Conservation (phyloP, 2,113 vertebrate species). For the Brachyhypopomus occidentalis region DNA sequence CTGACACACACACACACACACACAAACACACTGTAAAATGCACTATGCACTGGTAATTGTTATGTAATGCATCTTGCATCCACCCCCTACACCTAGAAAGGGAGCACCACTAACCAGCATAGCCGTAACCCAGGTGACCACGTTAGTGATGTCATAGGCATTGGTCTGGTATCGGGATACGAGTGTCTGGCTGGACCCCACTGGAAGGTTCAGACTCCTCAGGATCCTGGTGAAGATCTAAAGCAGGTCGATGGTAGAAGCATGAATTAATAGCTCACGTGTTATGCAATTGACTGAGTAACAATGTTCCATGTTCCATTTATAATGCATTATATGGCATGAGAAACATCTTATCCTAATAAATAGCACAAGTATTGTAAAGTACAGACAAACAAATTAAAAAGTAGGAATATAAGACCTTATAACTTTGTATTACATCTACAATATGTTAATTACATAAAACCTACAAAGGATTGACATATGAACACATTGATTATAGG, state of each 20-base stretch:
- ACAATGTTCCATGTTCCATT: too few relatives aligned
- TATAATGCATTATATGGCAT: too few relatives aligned
- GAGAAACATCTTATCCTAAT: too few relatives aligned
- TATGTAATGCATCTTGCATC: background rate
- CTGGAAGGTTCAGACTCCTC: slow-evolving; percentile 94
- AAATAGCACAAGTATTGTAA: too few relatives aligned
- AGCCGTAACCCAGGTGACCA: slow-evolving; percentile 95
- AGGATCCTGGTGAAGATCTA: slow-evolving; percentile 96
- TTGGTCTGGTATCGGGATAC: slow-evolving; percentile 89
- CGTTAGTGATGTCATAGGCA: slow-evolving; percentile 92
- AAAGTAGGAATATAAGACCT: too few relatives aligned
- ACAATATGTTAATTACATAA: too few relatives aligned
- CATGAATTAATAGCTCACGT: too few relatives aligned
- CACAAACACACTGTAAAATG: slow-evolving; percentile 20
- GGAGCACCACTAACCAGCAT: slow-evolving; percentile 83
- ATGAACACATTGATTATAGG: too few relatives aligned
- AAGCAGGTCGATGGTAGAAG: slow-evolving; percentile 32
- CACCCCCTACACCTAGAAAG: background rate
- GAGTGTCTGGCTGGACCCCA: slow-evolving; percentile 92
- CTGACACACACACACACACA: slow-evolving; percentile 67
- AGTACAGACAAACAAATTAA: too few relatives aligned
- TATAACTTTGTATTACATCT: too few relatives aligned
- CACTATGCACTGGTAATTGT: background rate
- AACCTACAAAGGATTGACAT: too few relatives aligned
- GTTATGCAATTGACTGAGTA: too few relatives aligned